These are phyloP conservation scores for Phymastichus coffea DNA, from an alignment of 1,140 invertebrate genomes.

Conservation along the genomic window DNA sequence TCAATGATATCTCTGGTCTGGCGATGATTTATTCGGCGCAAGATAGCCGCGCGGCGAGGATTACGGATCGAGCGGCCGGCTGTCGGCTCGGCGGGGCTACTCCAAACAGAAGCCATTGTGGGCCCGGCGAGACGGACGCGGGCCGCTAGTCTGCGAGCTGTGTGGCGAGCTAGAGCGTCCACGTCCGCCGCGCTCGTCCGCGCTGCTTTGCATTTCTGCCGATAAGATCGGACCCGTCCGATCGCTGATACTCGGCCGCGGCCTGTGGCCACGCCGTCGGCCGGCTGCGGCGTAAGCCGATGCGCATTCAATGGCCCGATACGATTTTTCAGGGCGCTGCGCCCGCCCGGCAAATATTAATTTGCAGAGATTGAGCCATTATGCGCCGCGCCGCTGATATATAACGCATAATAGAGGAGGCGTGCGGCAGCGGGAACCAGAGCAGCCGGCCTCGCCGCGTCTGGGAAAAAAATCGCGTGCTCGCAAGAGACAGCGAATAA, in stretches of 20 bases:
- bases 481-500: not conserved
- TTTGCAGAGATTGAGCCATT: not conserved
- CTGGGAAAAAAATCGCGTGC: constrained; percentile 20
- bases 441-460: too few species aligned
- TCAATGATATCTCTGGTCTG: constrained; percentile 50
- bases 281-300: too few species aligned
- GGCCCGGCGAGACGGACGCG: constrained; percentile 49
- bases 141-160: constrained; percentile 11
- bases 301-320: constrained; percentile 20
- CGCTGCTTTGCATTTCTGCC: constrained; percentile 2
- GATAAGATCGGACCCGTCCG: constrained; percentile 10
- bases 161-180: not conserved
- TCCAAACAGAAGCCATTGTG: constrained; percentile 58
- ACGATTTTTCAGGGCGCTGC: not conserved
- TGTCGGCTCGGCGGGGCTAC: constrained; percentile 34
- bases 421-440: too few species aligned
- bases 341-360: not conserved
- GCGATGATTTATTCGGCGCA: constrained; percentile 57
- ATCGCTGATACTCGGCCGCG: not conserved
- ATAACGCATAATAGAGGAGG: not conserved
- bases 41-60: constrained; percentile 51
- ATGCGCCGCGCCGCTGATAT: too few species aligned
- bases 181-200: not conserved
- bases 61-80: constrained; percentile 37
- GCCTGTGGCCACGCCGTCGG: too few species aligned